Percentiles rank a stretch among this genome's conserved stretches.
These are phyloP conservation scores for Micrasema longulum DNA, from an alignment of 1,140 invertebrate genomes.

Conservation along the genomic window DNA sequence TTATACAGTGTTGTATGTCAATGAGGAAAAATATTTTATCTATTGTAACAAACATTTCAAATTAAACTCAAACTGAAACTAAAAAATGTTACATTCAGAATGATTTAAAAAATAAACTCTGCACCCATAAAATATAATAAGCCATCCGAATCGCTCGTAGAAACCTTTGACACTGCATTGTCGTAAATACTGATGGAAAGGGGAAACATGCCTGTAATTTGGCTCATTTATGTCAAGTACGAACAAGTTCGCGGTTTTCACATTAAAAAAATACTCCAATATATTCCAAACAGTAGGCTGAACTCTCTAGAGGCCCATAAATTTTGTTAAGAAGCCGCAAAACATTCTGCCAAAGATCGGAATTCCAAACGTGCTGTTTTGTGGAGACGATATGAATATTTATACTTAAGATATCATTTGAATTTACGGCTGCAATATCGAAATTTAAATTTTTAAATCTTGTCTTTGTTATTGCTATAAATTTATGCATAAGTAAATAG, in stretches of 20 bases:
- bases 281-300: slow-evolving; percentile 28
- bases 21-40: no score
- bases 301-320: slow-evolving; percentile 9
- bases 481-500: no score
- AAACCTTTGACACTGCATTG: no score
- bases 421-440: neutral
- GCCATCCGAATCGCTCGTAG: no score
- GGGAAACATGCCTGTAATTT: slow-evolving; percentile 8
- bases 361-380: slow-evolving; percentile 23
- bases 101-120: no score
- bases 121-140: no score
- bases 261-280: slow-evolving; percentile 34
- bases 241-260: slow-evolving; percentile 7
- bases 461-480: no score
- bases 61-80: no score
- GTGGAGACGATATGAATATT: slow-evolving; percentile 22
- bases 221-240: neutral
- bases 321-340: slow-evolving; percentile 17
- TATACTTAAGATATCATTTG: slow-evolving; percentile 19
- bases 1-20: no score
- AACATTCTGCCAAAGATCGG: slow-evolving; percentile 21
- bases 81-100: no score
- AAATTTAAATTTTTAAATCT: neutral
- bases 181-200: no score
- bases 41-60: no score